Conservation (phyloP, 2,888 invertebrate species). For the Andrena minutula region DNA sequence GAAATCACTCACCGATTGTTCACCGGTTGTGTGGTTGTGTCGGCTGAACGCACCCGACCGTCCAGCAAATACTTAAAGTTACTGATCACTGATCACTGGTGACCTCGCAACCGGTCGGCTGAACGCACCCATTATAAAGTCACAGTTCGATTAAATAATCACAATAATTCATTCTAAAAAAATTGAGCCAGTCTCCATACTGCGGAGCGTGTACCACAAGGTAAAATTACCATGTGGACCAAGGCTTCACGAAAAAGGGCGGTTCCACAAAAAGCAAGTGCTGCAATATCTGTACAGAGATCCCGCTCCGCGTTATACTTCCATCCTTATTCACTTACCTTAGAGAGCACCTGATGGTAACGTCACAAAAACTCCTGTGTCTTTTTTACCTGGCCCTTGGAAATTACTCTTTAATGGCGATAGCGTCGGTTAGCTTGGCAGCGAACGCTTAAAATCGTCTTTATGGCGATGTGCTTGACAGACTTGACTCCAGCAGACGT, state of each 20-base stretch:
- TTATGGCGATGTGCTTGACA: slow-evolving; percentile 48
- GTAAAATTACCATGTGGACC: slow-evolving; percentile 45
- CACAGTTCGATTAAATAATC: no score
- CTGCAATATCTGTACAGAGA: slow-evolving; percentile 59
- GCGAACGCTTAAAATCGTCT: slow-evolving; percentile 66
- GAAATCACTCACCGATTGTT: no score
- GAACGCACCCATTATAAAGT: no score
- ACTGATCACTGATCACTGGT: no score
- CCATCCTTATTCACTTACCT: slow-evolving; percentile 73
- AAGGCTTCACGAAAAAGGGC: not conserved
- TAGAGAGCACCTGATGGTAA: slow-evolving; percentile 66
- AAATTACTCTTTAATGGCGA: slow-evolving; percentile 69
- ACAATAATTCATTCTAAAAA: not conserved
- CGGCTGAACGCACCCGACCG: no score
- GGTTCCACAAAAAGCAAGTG: slow-evolving; percentile 49
- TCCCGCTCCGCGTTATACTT: slow-evolving; percentile 49
- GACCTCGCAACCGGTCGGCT: no score
- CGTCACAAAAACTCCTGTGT: slow-evolving; percentile 66
- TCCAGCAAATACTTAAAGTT: no score
- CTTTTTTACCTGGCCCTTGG: slow-evolving; percentile 59
- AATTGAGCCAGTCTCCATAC: not conserved
- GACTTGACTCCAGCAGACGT: slow-evolving; percentile 26
- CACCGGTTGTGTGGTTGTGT: no score
- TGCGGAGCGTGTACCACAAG: not conserved
- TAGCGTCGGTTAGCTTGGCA: slow-evolving; percentile 53